phyloP scores from a whole-genome alignment of 2,888 invertebrate species.

The Hedychridium roseum region DNA sequence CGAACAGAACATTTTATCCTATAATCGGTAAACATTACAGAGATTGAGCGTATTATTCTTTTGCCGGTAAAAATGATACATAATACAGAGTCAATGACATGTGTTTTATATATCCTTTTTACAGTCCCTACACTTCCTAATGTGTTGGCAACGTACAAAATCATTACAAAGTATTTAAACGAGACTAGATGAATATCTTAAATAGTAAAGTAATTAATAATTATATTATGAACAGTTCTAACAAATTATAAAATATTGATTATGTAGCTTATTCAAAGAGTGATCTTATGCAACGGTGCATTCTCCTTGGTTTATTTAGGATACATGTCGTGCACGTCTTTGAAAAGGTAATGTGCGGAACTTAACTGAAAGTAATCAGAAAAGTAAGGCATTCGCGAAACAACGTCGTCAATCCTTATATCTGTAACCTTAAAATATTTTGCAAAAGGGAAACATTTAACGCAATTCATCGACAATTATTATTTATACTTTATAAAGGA shows the following conservation, averaged over 20 bases:
- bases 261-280: slow-evolving; percentile 34
- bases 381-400: too few species aligned
- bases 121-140: slow-evolving; percentile 31
- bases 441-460: too few species aligned
- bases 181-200: slow-evolving; percentile 51
- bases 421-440: too few species aligned
- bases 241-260: slow-evolving; percentile 39
- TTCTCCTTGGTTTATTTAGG: slow-evolving; percentile 16
- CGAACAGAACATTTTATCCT: slow-evolving; percentile 23
- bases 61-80: background rate
- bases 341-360: too few species aligned
- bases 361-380: too few species aligned
- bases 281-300: slow-evolving; percentile 33
- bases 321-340: too few species aligned
- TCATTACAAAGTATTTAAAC: slow-evolving; percentile 44
- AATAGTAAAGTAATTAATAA: slow-evolving; percentile 37
- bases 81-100: slow-evolving; percentile 2
- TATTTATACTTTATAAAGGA: too few species aligned
- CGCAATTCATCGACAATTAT: too few species aligned
- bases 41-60: slow-evolving; percentile 28
- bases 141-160: slow-evolving; percentile 45
- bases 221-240: slow-evolving; percentile 39
- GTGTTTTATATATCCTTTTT: slow-evolving; percentile 20
- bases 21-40: slow-evolving; percentile 27
- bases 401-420: too few species aligned